Base-by-base conservation (phyloP, 2,797 vertebrate species). In the Acanthiza pusilla region DNA sequence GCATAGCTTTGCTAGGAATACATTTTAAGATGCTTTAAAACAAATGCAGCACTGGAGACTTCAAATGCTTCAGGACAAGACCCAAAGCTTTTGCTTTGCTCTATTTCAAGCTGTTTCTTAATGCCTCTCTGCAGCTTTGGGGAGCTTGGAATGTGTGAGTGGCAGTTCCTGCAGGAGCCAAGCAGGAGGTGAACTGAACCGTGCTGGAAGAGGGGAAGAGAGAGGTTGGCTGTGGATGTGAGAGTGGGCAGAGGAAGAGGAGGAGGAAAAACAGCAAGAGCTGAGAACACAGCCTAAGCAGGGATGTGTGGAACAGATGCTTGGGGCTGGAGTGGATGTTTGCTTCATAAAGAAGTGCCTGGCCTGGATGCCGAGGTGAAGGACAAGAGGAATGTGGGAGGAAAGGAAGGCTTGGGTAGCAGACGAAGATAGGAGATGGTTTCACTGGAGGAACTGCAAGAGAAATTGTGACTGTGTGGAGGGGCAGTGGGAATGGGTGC, bases 161-260 rank as follows among this genome's bases (percentile, higher is more conserved):
- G 85, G 85, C 71, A 72, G 48, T 23, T 88, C 51, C 60, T 88
- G 36, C 13, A 20, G 76, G 76, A 84, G 71, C 54, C 55, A 58
- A 88, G 32, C 16, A 48, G 47, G 66, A 84, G 78, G 89, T 42
- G 75, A 94, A 50, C 40, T 60, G 66, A 96, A 71, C 94, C 2
- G 1, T 53, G 40, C 34, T 75, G n/a, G 29, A 62, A 55, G 75
- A 77, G 43, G 29, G 48, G 63, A 90, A 92, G 55, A 8, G 79
- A 81, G 82, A 91, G 57, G 19, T 10, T 94, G 92, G 66, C 82
- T 94, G 38, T 89, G 79, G 75, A 88, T 51, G 40, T 54, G 68
- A 89, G 54, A 91, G 45, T 75, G 78, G 77, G 90, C 67, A 91
- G 85, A 92, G 62, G 88, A 92, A 89, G 63, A 79, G 34, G 54